Conservation (phyloP, 2,797 vertebrate genomes). For the Zenarchopterus dispar region DNA sequence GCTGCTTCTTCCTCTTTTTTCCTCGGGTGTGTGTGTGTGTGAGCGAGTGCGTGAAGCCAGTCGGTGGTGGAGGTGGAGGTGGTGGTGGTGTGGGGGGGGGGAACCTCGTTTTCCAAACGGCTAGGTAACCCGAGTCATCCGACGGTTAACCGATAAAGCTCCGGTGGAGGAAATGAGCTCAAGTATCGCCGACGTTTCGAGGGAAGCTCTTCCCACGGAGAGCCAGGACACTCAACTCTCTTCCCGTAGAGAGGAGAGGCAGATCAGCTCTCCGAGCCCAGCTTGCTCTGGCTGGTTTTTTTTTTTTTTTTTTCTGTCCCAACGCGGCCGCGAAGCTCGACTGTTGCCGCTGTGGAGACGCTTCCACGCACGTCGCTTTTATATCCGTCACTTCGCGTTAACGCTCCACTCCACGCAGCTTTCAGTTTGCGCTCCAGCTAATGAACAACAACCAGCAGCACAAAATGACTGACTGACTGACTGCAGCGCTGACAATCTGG, state of each 20-base stretch:
- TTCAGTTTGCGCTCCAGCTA: slow-evolving; percentile 68
- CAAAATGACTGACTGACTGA: slow-evolving; percentile 53
- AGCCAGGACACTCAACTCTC: slow-evolving; percentile 57
- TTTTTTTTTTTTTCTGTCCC: slow-evolving; percentile 19
- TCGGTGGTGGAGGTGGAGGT: too few relatives aligned
- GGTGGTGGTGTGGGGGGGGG: slow-evolving; percentile 12
- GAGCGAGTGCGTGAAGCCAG: not conserved
- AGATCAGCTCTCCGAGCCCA: slow-evolving; percentile 40
- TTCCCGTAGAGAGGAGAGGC: slow-evolving; percentile 25
- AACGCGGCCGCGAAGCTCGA: slow-evolving; percentile 18
- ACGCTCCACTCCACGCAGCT: slow-evolving; percentile 56
- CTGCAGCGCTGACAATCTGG: slow-evolving; percentile 47
- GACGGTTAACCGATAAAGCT: slow-evolving; percentile 24
- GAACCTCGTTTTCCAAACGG: slow-evolving; percentile 50
- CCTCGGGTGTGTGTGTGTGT: slow-evolving; percentile 10
- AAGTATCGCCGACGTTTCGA: slow-evolving; percentile 51
- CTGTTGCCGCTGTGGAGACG: slow-evolving; percentile 17
- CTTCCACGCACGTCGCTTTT: slow-evolving; percentile 51
- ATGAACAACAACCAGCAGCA: slow-evolving; percentile 71
- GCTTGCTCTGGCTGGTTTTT: not conserved
- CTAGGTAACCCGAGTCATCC: slow-evolving; percentile 45
- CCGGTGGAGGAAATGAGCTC: slow-evolving; percentile 48
- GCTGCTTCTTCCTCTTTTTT: slow-evolving; percentile 43
- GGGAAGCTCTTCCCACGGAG: slow-evolving; percentile 11
- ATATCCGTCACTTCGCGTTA: slow-evolving; percentile 60